Conservation (phyloP, 2,113 vertebrate species). For the Ammodytes marinus region DNA sequence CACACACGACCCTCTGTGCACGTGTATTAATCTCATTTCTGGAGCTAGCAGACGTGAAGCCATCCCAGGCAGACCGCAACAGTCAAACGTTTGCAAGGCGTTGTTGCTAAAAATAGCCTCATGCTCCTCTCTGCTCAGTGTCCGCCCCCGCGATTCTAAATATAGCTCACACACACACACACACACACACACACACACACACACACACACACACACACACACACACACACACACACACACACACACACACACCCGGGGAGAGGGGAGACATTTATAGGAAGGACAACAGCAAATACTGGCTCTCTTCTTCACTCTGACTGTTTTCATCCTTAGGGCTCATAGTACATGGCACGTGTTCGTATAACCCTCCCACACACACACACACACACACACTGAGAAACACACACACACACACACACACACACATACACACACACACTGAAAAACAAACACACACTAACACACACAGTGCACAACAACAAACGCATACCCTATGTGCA, state of each 20-base stretch:
- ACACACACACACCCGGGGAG: conserved; percentile 50
- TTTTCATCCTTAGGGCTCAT: conserved; percentile 50
- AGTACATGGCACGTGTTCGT: conserved; percentile 33
- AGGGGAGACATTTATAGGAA: conserved; percentile 71
- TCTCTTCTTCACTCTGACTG: conserved; percentile 41
- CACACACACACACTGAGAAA: neutral
- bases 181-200: too few species aligned
- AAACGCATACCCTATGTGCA: too few species aligned
- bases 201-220: too few species aligned
- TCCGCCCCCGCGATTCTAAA: conserved; percentile 69
- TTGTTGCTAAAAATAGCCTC: conserved; percentile 77
- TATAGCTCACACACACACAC: conserved; percentile 62
- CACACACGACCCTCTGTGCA: too few species aligned
- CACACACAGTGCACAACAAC: too few species aligned
- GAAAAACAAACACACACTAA: too few species aligned
- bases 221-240: too few species aligned
- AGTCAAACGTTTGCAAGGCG: conserved; percentile 56
- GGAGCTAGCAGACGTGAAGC: conserved; percentile 62
- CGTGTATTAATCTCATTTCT: conserved; percentile 55
- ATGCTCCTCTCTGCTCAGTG: conserved; percentile 54
- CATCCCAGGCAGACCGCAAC: conserved; percentile 47
- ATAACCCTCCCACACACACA: conserved; percentile 27
- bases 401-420: too few species aligned
- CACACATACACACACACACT: too few species aligned
- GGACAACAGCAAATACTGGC: conserved; percentile 45